Evolutionary conservation across 2,888 invertebrate genomes (phyloP).

Genomic region (Elgonia sp.): DNA sequence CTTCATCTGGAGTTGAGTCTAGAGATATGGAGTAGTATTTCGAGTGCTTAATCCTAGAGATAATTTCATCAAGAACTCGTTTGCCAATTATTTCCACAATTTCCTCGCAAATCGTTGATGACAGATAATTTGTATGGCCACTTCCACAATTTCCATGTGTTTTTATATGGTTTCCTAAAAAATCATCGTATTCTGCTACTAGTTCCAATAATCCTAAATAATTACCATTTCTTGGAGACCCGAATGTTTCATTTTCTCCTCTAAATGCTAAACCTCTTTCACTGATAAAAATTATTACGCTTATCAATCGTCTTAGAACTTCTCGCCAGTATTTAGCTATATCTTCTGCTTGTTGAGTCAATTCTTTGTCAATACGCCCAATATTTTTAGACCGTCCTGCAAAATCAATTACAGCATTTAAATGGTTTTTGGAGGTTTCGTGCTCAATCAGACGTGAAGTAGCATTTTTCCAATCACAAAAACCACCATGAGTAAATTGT

Average conservation of each 20-base stretch:
- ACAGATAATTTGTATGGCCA: no score
- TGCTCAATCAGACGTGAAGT: slow-evolving; percentile 27
- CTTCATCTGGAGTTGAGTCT: no score
- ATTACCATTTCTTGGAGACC: slow-evolving; percentile 38
- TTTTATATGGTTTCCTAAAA: neutral
- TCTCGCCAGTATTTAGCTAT: slow-evolving; percentile 33
- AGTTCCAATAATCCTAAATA: slow-evolving; percentile 42
- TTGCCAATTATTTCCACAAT: no score
- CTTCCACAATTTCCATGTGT: neutral
- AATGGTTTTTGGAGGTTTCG: slow-evolving; percentile 28
- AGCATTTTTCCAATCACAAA: slow-evolving; percentile 48
- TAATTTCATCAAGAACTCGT: no score
- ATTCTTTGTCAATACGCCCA: slow-evolving; percentile 14
- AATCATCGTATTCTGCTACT: slow-evolving; percentile 31
- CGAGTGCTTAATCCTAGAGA: no score
- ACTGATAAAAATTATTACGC: slow-evolving; percentile 24
- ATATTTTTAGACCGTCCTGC: slow-evolving; percentile 23
- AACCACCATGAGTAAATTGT: slow-evolving; percentile 39
- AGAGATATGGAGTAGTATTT: no score
- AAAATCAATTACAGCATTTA: slow-evolving; percentile 36
- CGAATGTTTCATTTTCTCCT: slow-evolving; percentile 28
- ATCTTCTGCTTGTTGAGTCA: slow-evolving; percentile 36
- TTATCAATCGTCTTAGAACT: slow-evolving; percentile 34
- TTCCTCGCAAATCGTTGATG: no score
- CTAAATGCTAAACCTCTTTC: slow-evolving; percentile 55